Evolutionary conservation across 2,797 vertebrate species (phyloP).

Genomic region (Ataeniobius toweri): DNA sequence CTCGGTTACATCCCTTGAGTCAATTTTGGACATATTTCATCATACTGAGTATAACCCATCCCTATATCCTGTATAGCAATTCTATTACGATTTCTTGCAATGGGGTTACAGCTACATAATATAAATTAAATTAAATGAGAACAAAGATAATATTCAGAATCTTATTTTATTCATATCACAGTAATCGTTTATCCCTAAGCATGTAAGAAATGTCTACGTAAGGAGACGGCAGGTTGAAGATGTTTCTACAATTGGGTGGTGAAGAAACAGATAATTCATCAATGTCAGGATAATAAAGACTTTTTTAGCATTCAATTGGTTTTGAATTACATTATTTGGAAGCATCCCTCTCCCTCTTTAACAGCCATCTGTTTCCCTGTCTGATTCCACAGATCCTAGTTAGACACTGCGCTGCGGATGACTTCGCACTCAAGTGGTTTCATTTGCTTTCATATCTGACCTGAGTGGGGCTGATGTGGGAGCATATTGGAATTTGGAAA

Average conservation of each 20-base stretch:
- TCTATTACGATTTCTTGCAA: too few species aligned
- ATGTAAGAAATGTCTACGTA: not conserved
- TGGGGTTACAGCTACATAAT: not conserved
- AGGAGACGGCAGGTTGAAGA: not conserved
- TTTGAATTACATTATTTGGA: conserved; percentile 20
- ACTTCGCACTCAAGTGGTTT: conserved; percentile 33
- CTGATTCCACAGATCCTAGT: conserved; percentile 25
- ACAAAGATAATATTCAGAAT: not conserved
- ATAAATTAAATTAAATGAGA: not conserved
- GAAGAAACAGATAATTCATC: not conserved
- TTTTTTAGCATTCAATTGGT: not conserved
- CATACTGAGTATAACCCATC: not conserved
- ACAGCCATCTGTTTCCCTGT: conserved; percentile 33
- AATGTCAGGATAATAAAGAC: not conserved
- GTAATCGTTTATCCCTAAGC: too few species aligned
- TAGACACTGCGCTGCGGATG: conserved; percentile 25
- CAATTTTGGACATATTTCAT: not conserved
- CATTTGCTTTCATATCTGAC: conserved; percentile 29
- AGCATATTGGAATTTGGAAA: conserved; percentile 2
- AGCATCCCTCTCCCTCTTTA: conserved; percentile 4
- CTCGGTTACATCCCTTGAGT: conserved; percentile 3
- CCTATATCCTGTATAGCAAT: too few species aligned
- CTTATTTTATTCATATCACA: not conserved
- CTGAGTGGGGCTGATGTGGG: not conserved
- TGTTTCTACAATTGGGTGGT: not conserved